phyloP scores from a whole-genome alignment of 2,797 vertebrate species.

The Pseudochirops corinnae region DNA sequence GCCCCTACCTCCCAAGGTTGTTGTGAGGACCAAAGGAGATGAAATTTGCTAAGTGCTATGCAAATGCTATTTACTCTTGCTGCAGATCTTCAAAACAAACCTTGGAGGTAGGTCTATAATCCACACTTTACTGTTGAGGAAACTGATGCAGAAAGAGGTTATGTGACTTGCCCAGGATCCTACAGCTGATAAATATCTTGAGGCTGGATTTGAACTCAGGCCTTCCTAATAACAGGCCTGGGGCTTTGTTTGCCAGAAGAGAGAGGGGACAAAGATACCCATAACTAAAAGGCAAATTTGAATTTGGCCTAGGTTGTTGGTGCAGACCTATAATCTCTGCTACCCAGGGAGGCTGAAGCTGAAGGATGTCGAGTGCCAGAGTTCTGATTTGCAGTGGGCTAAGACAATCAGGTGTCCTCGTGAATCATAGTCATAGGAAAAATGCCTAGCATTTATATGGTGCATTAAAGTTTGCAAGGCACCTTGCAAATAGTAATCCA shows the following conservation, averaged over 20 bases:
- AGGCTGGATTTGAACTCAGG: neutral
- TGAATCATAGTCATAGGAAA: neutral
- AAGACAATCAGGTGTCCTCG: neutral
- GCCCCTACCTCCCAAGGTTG: neutral
- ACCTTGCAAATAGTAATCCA: neutral
- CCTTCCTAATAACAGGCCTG: neutral
- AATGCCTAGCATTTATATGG: too few species aligned
- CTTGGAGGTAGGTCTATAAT: neutral
- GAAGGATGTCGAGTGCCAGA: neutral
- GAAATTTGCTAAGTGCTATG: neutral
- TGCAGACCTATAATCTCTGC: neutral
- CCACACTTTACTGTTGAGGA: neutral
- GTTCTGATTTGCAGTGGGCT: neutral
- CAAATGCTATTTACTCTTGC: neutral
- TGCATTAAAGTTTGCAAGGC: neutral
- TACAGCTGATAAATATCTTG: neutral
- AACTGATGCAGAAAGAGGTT: neutral
- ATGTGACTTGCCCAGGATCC: neutral
- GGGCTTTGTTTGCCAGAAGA: neutral
- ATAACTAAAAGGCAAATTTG: neutral
- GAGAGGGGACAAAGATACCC: neutral
- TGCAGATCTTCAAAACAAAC: slow-evolving; percentile 14
- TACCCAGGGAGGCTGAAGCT: neutral
- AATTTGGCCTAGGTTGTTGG: neutral
- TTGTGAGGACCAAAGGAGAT: neutral